These are phyloP conservation scores for Copidosoma floridanum DNA, from an alignment of 1,140 invertebrate genomes.

Conservation along the genomic window DNA sequence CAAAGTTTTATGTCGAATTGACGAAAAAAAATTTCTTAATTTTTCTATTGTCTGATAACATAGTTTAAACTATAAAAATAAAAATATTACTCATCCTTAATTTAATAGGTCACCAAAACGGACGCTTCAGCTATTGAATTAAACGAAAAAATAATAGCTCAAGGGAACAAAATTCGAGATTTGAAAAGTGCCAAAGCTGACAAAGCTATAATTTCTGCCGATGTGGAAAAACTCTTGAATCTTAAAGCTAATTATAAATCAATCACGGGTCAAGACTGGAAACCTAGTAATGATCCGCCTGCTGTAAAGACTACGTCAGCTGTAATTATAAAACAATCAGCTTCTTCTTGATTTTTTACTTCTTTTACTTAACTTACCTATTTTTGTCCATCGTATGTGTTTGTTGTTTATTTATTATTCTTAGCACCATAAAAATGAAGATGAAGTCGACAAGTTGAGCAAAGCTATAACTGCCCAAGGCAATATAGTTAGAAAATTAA, in stretches of 20 bases:
- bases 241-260: conserved; percentile 71
- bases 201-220: conserved; percentile 27
- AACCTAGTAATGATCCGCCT: conserved; percentile 43
- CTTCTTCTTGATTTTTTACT: background rate
- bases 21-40: no score
- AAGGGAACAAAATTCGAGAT: conserved; percentile 37
- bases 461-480: conserved; percentile 60
- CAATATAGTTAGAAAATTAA: conserved; percentile 70
- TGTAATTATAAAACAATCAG: background rate
- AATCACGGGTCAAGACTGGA: conserved; percentile 66
- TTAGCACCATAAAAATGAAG: conserved; percentile 66
- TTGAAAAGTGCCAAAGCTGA: conserved; percentile 58
- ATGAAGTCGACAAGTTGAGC: conserved; percentile 47
- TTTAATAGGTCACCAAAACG: no score
- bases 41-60: no score
- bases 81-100: no score
- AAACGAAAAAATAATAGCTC: conserved; percentile 27
- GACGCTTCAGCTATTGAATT: background rate
- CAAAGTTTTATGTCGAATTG: no score
- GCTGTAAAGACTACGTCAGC: conserved; percentile 23
- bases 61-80: no score
- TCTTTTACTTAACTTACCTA: no score
- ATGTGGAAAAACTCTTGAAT: conserved; percentile 63
- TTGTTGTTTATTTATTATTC: conserved; percentile 41
- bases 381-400: no score